Evolutionary conservation across 1,140 invertebrate genomes (phyloP), one percentile per base, ranked within the genome.

Genomic region (Dendrolimus punctatus): DNA sequence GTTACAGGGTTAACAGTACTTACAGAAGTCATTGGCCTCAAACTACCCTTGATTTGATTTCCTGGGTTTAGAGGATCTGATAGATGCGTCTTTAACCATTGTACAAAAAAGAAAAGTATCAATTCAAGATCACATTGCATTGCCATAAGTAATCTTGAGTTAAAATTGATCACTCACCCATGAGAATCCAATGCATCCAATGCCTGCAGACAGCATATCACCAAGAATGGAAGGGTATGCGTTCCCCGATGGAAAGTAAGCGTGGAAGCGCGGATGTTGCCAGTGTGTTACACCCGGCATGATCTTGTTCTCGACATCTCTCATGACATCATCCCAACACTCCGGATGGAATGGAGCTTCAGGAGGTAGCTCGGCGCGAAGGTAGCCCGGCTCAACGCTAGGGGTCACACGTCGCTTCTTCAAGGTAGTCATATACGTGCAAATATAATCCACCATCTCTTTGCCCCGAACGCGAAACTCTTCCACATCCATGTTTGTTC

Each of bases 261-360:
- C 98, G 82, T 99, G 98, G 86, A 99, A 99, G 49, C 96, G 88
- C 0, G 98, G 98, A 91, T 99, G 98, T 82, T 99, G 97, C 98
- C 98, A 99, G 82, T 99, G 97, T 0, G 98, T 99, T 53, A 98
- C 95, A 41, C 98, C 98, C 0, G 97, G 97, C 96, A 99, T 99
- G 60, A 99, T 99, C 87, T 96, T 97, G 38, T 91, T 90, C 80
- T 99, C 97, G 4, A 99, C 93, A 77, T 99, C 98, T 8, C 87
- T 88, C 95, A 99, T 97, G 42, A 99, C 98, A 6, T 92, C 88
- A 9, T 98, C 94, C 93, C 96, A 99, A 39, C 91, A 73, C 77
- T 99, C 98, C 0, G 94, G 92, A 53, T 95, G 88, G n/a, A 91
- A 77, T 0, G 98, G 98, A 4, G 98, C 93, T 63, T 94, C 91